phyloP scores from a whole-genome alignment of 1,140 invertebrate genomes.

The Drosophila mojavensis region DNA sequence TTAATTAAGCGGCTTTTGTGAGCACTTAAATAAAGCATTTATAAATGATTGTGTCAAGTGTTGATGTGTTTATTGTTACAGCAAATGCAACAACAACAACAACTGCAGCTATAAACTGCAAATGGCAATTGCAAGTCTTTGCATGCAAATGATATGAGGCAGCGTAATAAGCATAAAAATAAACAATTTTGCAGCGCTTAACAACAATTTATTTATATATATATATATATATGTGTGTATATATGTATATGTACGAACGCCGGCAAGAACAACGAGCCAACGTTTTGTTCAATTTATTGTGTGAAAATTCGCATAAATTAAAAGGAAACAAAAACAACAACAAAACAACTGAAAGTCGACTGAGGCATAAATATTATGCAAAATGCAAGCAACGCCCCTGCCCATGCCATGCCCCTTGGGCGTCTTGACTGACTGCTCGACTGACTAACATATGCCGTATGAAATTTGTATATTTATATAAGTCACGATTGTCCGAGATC shows the following conservation, averaged over 20 bases:
- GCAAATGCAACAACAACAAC: constrained; percentile 13
- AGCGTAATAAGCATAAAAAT: constrained; percentile 78
- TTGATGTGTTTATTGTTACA: constrained; percentile 76
- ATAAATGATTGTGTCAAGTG: constrained; percentile 79
- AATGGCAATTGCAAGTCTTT: constrained; percentile 53
- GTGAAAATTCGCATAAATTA: constrained; percentile 82
- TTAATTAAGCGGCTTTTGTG: constrained; percentile 67
- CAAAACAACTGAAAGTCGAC: constrained; percentile 34
- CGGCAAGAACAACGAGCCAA: constrained; percentile 24
- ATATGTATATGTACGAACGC: constrained; percentile 12
- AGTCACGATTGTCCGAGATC: constrained; percentile 69
- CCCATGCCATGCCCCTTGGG: constrained; percentile 23
- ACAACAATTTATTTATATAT: constrained; percentile 35
- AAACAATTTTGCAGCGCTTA: constrained; percentile 65
- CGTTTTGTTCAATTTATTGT: constrained; percentile 82
- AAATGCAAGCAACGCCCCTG: constrained; percentile 59
- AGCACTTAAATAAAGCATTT: constrained; percentile 68
- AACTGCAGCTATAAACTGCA: constrained; percentile 18
- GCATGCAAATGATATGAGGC: constrained; percentile 73
- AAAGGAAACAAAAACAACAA: constrained; percentile 19
- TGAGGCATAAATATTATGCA: constrained; percentile 79
- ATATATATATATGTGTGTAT: constrained; percentile 29
- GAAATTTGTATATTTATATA: constrained; percentile 53
- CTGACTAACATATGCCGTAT: constrained; percentile 42
- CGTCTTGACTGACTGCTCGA: no score